A percentile compares a stretch with the other conserved stretches of the same genome.
phyloP scores from a whole-genome alignment of 2,797 vertebrate genomes.

The Girardinus metallicus region DNA sequence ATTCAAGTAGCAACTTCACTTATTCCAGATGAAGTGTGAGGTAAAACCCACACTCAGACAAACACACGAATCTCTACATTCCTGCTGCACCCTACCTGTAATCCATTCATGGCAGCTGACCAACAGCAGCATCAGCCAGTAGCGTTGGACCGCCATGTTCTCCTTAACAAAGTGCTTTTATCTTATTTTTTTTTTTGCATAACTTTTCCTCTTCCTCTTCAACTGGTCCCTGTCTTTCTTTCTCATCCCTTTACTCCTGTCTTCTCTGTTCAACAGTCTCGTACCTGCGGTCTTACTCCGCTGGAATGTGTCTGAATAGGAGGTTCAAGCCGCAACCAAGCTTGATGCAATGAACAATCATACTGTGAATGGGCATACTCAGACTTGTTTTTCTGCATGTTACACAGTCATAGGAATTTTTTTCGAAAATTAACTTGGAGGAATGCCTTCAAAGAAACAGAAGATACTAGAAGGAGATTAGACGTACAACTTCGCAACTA shows the following conservation, averaged over 20 bases:
- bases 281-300: conserved; percentile 34
- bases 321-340: conserved; percentile 48
- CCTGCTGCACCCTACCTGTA: conserved; percentile 65
- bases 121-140: conserved; percentile 68
- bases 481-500: neutral
- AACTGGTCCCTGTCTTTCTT: conserved; percentile 10
- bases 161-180: conserved; percentile 30
- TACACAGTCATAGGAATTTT: conserved; percentile 11
- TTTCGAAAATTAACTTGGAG: neutral
- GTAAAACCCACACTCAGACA: conserved; percentile 7
- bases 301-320: conserved; percentile 64
- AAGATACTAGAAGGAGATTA: neutral
- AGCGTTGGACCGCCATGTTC: conserved; percentile 54
- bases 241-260: conserved; percentile 33
- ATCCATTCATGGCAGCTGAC: conserved; percentile 40
- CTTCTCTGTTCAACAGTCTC: conserved; percentile 16
- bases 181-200: conserved; percentile 11
- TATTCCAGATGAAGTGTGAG: neutral
- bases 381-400: conserved; percentile 67
- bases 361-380: conserved; percentile 64
- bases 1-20: neutral
- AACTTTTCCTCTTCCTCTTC: conserved; percentile 2
- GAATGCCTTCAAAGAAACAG: neutral
- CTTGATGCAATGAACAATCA: conserved; percentile 18
- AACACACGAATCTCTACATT: conserved; percentile 16